These are phyloP conservation scores for Poecilia latipinna DNA, from an alignment of 2,113 vertebrate species.

Conservation along the genomic window DNA sequence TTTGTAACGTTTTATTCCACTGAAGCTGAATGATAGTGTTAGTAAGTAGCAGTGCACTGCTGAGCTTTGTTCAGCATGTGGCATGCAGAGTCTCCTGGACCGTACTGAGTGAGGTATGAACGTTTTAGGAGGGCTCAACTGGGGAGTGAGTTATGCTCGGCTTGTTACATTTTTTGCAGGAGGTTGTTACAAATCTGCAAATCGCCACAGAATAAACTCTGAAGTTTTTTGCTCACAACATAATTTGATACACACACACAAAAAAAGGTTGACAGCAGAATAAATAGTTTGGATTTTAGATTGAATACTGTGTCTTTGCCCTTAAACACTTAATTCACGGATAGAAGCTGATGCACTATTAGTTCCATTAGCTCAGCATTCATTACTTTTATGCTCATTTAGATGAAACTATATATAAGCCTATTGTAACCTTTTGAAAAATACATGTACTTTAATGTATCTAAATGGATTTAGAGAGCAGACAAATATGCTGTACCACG, in stretches of 20 bases:
- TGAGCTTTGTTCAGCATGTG: too few species aligned
- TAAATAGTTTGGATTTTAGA: background rate
- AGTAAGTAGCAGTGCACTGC: too few species aligned
- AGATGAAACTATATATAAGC: background rate
- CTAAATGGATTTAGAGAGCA: background rate
- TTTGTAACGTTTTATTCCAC: accelerated
- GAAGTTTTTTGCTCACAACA: background rate
- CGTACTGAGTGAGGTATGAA: too few species aligned
- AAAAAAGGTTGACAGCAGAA: background rate
- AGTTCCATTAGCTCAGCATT: background rate
- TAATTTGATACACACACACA: background rate
- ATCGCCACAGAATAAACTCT: background rate
- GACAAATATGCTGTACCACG: background rate
- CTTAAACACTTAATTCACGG: background rate
- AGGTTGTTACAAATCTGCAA: background rate
- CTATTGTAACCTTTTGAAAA: background rate
- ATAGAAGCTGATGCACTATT: background rate
- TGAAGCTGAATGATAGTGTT: background rate
- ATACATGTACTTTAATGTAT: background rate
- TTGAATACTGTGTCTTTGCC: background rate
- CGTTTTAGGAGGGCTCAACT: background rate
- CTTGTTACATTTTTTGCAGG: background rate
- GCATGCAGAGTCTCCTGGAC: too few species aligned
- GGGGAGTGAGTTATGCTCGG: background rate
- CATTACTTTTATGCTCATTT: background rate